Base-by-base conservation (phyloP, 1,140 invertebrate genomes). In the Theocolax elegans region DNA sequence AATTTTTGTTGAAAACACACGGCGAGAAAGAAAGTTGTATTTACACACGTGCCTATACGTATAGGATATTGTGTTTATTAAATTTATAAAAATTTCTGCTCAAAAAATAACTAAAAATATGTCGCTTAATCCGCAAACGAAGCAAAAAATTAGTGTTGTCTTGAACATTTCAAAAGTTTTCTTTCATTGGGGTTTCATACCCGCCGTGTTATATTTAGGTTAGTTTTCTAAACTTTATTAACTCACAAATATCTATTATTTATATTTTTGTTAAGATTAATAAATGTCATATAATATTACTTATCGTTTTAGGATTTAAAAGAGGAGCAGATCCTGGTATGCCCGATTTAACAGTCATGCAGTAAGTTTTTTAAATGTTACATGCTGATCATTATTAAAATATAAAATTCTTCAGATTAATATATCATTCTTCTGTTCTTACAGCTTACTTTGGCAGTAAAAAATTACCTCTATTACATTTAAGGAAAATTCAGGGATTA, bases 141-240 rank as follows among this genome's bases (percentile, higher is more conserved):
- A 91, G 79, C 87, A 90, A 73, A 88, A 90, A 77, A 78, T 92
- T 38, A 84, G 87, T 13, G 78, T 88, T 8, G 87, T 92, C 10
- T 82, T 91, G 40, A 86, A 87, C 15, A 72, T 88, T 2, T 83
- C 85, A 4, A 91, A 91, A 81, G 87, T 86, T 3, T 81, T 89
- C 56, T 91, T 91, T 68, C 91, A 91, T 74, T 92, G 90, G 88
- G 90, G 89, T 31, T 92, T 91, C 56, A 89, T 92, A 68, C 91
- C 91, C 1, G 86, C 89, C 12, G 87, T 91, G 29, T 73, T 92
- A 3, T 92, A 90, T 84, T 85, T 92, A 85, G 91, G 91, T 92
- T 87, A 87, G 83, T 71, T 62, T 62, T 67, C 27, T 25, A 10
- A 49, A 23, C 13, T 49, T 25, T 35, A 35, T 6, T 35, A 10